Base-by-base conservation (phyloP, 2,797 vertebrate species). In the Schizopygopsis pylzovi region DNA sequence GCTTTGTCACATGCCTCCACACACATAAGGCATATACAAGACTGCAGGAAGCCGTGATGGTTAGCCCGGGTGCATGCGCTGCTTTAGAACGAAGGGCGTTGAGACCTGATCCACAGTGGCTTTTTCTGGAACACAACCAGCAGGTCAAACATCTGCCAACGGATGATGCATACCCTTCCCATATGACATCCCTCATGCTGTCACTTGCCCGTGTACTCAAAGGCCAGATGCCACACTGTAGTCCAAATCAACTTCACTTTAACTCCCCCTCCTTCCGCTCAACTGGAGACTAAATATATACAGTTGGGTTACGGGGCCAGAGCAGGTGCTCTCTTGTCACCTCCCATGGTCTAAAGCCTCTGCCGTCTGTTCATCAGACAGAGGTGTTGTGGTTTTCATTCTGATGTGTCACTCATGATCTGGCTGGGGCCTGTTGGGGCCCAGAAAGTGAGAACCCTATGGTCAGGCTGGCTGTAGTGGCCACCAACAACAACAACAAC, bases 141-240 rank as follows among this genome's bases (percentile, higher is more conserved):
- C 43, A 79, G 89, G 89, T 90, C 90, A 91, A 92, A 90, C 89
- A 86, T 90, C 89, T 92, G 90, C 90, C 89, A 90, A 37, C 56
- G 76, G 82, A 90, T 92, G 90, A 92, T 91, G 84, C 86, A 92
- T 90, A 82, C 73, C 79, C 77, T 25, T 76, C 70, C 78, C 79
- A 75, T 47, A 82, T 81, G 81, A 86, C 89, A 92, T 92, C 86
- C 81, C 87, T 92, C 91, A 92, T 89, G 61, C 86, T 91, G 89
- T 89, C 92, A 91, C 81, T 81, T 63, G 47, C 63, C 85, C 45
- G 73, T 88, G 85, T 88, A 87, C 54, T 88, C 87, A 91, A 90
- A 90, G 86, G 85, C 88, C 78, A 89, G 86, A 87, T 33, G 47
- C 77, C 84, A 84, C 85, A 84, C 89, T 82, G 87, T 82, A 84